phyloP scores from a whole-genome alignment of 1,140 invertebrate species.

The Polypedilum vanderplanki region DNA sequence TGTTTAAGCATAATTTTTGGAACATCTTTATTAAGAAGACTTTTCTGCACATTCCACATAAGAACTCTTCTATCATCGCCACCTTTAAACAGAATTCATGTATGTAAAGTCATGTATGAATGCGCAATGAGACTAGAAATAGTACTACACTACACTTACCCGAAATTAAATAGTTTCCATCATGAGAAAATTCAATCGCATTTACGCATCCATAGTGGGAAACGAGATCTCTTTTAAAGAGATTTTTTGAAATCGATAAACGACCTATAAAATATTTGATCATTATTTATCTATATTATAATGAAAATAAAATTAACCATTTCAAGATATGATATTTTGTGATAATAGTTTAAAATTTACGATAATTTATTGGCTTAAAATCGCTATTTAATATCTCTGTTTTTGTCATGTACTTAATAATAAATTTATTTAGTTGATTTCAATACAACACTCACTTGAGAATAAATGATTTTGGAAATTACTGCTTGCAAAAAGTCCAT shows the following conservation, averaged over 20 bases:
- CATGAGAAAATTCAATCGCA: constrained; percentile 87
- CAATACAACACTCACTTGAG: no score
- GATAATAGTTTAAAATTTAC: no score
- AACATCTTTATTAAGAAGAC: constrained; percentile 55
- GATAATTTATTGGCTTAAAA: no score
- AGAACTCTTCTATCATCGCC: constrained; percentile 87
- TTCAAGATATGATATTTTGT: no score
- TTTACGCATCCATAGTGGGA: constrained; percentile 95
- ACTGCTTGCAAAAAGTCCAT: no score
- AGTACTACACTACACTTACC: constrained; percentile 52
- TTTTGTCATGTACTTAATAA: no score
- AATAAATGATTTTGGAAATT: no score
- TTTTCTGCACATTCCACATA: constrained; percentile 78
- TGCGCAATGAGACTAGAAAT: constrained; percentile 14
- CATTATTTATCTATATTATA: no score
- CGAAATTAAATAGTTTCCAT: constrained; percentile 79
- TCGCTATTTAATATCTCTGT: no score
- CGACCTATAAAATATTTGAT: constrained; percentile 41
- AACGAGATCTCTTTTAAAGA: constrained; percentile 76
- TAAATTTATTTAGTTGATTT: no score
- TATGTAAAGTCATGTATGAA: neutral
- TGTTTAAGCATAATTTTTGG: constrained; percentile 69
- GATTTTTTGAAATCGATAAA: constrained; percentile 57
- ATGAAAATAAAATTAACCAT: no score
- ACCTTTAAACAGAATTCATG: constrained; percentile 48